phyloP scores from a whole-genome alignment of 2,888 invertebrate species.

The Pseudococcus viburni region DNA sequence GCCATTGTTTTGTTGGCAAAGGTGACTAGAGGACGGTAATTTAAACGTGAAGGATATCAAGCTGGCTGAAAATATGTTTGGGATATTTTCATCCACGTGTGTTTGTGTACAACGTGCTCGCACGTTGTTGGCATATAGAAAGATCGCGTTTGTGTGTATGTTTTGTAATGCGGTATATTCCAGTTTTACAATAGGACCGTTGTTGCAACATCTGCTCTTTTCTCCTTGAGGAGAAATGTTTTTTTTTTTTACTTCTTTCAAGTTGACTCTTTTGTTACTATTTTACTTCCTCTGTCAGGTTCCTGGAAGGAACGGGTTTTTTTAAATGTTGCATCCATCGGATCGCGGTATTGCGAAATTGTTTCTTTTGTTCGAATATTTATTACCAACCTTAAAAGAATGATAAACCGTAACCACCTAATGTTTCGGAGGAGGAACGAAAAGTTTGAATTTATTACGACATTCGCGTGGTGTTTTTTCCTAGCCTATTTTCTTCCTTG shows the following conservation, averaged over 20 bases:
- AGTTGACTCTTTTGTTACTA: constrained; percentile 51
- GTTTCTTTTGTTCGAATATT: constrained; percentile 53
- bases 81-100: constrained; percentile 21
- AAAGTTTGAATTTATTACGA: constrained; percentile 31
- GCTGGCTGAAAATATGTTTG: constrained; percentile 1
- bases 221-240: constrained; percentile 48
- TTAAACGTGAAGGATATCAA: constrained; percentile 52
- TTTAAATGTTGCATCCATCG: constrained; percentile 15
- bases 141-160: not conserved
- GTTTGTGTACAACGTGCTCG: not conserved
- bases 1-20: constrained; percentile 1
- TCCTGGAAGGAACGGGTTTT: constrained; percentile 54
- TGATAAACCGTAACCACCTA: constrained; percentile 15
- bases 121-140: not conserved
- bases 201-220: constrained; percentile 54
- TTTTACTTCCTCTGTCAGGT: constrained; percentile 50
- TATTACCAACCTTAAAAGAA: constrained; percentile 47
- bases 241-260: not conserved
- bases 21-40: constrained; percentile 45
- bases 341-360: constrained; percentile 49
- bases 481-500: not conserved
- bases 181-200: constrained; percentile 52
- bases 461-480: not conserved
- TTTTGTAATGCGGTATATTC: constrained; percentile 48
- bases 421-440: not conserved